These are phyloP conservation scores for Odontocolon sp. DNA, from an alignment of 2,888 invertebrate genomes.

Conservation along the genomic window DNA sequence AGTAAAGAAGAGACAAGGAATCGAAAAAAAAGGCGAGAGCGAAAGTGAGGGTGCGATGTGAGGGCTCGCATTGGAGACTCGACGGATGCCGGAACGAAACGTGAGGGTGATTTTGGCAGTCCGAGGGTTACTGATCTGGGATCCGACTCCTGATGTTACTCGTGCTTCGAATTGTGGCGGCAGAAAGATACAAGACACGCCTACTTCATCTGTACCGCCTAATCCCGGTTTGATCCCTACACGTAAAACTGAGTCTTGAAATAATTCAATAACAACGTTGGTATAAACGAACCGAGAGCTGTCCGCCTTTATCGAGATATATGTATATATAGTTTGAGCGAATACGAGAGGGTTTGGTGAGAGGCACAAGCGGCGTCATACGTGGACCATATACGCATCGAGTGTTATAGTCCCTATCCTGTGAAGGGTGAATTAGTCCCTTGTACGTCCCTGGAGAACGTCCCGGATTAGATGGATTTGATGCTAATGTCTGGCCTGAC, in stretches of 20 bases:
- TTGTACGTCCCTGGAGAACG: slow-evolving; percentile 62
- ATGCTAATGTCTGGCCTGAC: slow-evolving; percentile 72
- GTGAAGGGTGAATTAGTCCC: slow-evolving; percentile 65
- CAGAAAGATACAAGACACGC: slow-evolving; percentile 65
- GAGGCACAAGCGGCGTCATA: background rate
- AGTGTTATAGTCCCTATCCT: slow-evolving; percentile 7
- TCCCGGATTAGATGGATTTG: slow-evolving; percentile 66
- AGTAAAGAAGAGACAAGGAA: background rate
- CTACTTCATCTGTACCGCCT: slow-evolving; percentile 72
- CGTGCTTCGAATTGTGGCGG: slow-evolving; percentile 45
- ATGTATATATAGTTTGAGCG: background rate
- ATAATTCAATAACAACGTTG: slow-evolving; percentile 76
- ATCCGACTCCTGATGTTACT: slow-evolving; percentile 31
- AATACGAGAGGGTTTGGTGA: background rate
- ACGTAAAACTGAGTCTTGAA: slow-evolving; percentile 73
- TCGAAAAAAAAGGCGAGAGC: background rate
- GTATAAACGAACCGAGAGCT: slow-evolving; percentile 18
- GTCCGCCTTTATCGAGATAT: background rate
- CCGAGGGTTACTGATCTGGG: slow-evolving; percentile 23
- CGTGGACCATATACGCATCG: slow-evolving; percentile 3
- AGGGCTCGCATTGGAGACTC: background rate
- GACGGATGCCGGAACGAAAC: slow-evolving; percentile 4
- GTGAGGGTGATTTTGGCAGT: slow-evolving; percentile 25
- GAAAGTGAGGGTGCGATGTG: slow-evolving; percentile 18
- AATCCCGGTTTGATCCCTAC: slow-evolving; percentile 70